Percentiles rank a stretch among this genome's conserved stretches.
Evolutionary conservation across 2,888 invertebrate species (phyloP).

Genomic region (Diplolepis rosae): DNA sequence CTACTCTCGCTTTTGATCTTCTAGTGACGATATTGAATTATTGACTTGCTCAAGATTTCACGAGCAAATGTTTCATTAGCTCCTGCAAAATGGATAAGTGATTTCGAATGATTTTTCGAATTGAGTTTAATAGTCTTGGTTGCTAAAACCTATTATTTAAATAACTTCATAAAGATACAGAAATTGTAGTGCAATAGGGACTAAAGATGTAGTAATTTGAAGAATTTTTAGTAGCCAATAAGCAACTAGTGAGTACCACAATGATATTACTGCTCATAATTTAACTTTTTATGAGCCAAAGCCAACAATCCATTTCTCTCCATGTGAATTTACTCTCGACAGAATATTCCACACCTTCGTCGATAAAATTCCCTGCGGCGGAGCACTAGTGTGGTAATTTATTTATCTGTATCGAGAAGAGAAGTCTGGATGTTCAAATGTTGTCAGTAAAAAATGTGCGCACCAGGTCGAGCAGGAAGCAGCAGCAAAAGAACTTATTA

Average conservation of each 20-base stretch:
- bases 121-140: neutral
- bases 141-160: neutral
- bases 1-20: constrained; percentile 24
- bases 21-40: constrained; percentile 18
- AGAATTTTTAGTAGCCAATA: too few species aligned
- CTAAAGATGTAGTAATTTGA: too few species aligned
- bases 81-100: neutral
- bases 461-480: constrained; percentile 31
- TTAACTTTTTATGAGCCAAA: neutral
- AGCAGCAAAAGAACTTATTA: constrained; percentile 26
- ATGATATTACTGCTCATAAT: neutral
- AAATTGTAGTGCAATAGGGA: too few species aligned
- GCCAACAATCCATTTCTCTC: neutral
- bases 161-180: neutral
- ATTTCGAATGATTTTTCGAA: neutral
- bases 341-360: neutral
- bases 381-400: neutral
- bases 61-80: neutral
- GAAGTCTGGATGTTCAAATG: constrained; percentile 13
- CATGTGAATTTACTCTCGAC: neutral
- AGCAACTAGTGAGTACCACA: too few species aligned
- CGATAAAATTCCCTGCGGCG: neutral
- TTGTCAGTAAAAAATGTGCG: constrained; percentile 13
- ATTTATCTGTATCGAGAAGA: neutral
- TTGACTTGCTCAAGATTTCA: constrained; percentile 12